Evolutionary conservation across 53 echinoderm and acorn worm genomes (phyloP).

Genomic region (Arbacia lixula): DNA sequence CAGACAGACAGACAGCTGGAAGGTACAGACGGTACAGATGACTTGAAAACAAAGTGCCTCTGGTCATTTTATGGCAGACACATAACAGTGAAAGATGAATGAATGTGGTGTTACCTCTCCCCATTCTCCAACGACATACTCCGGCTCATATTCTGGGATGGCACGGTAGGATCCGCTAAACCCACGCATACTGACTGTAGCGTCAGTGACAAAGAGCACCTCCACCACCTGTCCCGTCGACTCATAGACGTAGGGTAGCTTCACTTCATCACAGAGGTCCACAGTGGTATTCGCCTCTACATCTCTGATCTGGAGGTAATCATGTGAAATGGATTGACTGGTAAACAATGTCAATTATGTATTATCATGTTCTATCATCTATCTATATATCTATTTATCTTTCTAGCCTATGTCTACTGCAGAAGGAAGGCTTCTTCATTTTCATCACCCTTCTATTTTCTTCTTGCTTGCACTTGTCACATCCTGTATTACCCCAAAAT

Average conservation of each 20-base stretch:
- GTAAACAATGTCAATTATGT: too few relatives aligned
- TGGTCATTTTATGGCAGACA: not conserved
- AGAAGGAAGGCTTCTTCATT: too few relatives aligned
- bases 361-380: too few relatives aligned
- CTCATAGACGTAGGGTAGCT: constrained; percentile 70
- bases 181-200: constrained; percentile 52
- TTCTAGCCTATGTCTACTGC: too few relatives aligned
- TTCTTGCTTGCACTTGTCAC: too few relatives aligned
- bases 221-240: constrained; percentile 57
- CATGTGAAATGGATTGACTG: too few relatives aligned
- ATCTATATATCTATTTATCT: too few relatives aligned
- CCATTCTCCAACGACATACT: constrained; percentile 52
- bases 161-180: constrained; percentile 65
- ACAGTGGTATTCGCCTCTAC: constrained; percentile 9
- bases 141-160: constrained; percentile 29
- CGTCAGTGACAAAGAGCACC: constrained; percentile 56
- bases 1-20: too few relatives aligned
- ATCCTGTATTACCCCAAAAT: too few relatives aligned
- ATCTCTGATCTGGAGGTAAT: constrained; percentile 73
- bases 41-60: not conserved
- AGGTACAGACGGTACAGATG: too few relatives aligned
- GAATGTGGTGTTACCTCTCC: constrained; percentile 65
- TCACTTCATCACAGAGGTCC: constrained; percentile 58
- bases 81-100: too few relatives aligned
- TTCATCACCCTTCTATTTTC: too few relatives aligned